A percentile compares a stretch with the other conserved stretches of the same genome.
phyloP scores from a whole-genome alignment of 2,797 vertebrate genomes.

The Epinephelus malabaricus region DNA sequence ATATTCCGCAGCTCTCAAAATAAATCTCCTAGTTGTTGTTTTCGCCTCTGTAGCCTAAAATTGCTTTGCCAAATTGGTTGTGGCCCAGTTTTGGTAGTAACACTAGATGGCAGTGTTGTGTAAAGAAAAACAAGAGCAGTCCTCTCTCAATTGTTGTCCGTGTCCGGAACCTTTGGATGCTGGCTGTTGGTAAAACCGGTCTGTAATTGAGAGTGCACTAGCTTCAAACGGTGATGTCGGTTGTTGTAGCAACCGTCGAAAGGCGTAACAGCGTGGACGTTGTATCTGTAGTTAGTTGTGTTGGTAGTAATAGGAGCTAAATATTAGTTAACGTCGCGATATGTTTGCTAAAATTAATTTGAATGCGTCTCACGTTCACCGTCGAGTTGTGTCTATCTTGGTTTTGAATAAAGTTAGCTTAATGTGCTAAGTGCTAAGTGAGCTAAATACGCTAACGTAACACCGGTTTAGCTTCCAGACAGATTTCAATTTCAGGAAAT shows the following conservation, averaged over 20 bases:
- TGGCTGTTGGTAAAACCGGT: background rate
- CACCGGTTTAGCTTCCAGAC: background rate
- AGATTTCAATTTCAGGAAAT: background rate
- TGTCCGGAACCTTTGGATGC: slow-evolving; percentile 59
- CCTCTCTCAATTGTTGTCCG: slow-evolving; percentile 24
- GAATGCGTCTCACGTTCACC: background rate
- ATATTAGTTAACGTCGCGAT: fast-evolving
- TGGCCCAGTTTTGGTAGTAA: slow-evolving; percentile 28
- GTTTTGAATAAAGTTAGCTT: background rate
- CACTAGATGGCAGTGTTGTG: slow-evolving; percentile 49
- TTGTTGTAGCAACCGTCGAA: slow-evolving; percentile 75
- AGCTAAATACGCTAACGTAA: background rate
- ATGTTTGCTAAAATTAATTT: background rate
- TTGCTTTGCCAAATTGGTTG: background rate
- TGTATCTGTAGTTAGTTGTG: background rate
- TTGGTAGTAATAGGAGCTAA: background rate
- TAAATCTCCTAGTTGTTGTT: background rate
- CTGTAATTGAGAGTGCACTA: slow-evolving; percentile 19
- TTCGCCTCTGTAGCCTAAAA: background rate
- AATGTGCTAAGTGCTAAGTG: slow-evolving; percentile 2
- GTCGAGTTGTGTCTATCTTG: background rate
- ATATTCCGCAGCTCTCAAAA: background rate
- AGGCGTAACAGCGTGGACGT: background rate
- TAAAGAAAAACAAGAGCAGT: background rate
- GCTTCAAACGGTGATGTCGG: background rate